Base-by-base conservation (phyloP, 64 coral and sea anemone genomes). In the Montipora sp. region DNA sequence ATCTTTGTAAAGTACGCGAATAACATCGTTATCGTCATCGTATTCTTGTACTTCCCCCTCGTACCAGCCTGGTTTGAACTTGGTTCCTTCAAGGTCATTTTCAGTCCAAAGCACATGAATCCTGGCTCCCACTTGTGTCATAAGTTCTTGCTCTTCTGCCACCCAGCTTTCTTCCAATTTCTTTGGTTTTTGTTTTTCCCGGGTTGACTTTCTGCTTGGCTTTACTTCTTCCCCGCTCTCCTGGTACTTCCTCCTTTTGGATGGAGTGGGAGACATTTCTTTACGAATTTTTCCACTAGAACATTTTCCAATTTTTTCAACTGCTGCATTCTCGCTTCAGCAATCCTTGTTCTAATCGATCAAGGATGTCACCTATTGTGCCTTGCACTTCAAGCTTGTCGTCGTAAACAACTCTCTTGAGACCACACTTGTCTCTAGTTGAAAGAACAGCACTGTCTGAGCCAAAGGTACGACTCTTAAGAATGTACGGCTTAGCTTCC, bases 1-100 rank as follows among this genome's bases (percentile, higher is more conserved):
- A 66, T 92, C 90, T 75, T 83, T 83, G 83, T 92, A 92, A 53
- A 87, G 68, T 69, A 92, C 68, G n/a, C 81, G 50, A 92, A 85
- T 71, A 55, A 63, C 83, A 59, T 92, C 67, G 21, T 91, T 55
- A 48, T 84, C 90, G 57, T 92, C 51, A 85, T 78, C 59, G 24
- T 58, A 68, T 47, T 75, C 3, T 78, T 77, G 81, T 75, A 87
- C 73, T 73, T 58, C 80, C 49, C 63, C 77, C 57, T 90, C 77
- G 45, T 80, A 90, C 75, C 75, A 80, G 78, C 77, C 77, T 90
- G 57, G 76, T 65, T 61, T 61, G 81, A 92, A 91, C 59, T 80
- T 72, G 79, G 61, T 83, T 71, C 67, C 89, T 83, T 73, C 53
- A 19, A 83, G 89, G 19, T 91, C 78, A 55, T 81, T 90, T 80